These are phyloP conservation scores for Tinea trinotella DNA, from an alignment of 2,888 invertebrate species.

Conservation along the genomic window DNA sequence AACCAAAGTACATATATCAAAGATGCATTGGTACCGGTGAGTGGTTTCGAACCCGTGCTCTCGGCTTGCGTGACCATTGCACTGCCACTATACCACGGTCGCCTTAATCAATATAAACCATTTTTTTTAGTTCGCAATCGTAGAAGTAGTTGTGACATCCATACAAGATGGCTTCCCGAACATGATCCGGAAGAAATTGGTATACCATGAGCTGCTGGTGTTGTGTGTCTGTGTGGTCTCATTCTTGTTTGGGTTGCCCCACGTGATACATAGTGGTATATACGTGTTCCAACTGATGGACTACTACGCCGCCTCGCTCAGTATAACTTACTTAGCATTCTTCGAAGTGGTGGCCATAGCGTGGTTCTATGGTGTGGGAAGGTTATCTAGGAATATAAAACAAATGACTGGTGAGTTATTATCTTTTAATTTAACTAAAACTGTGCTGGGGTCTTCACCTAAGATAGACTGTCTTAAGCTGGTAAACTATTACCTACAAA, in stretches of 20 bases:
- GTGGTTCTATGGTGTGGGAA: conserved; percentile 91
- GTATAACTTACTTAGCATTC: conserved; percentile 93
- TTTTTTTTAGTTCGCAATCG: conserved; percentile 88
- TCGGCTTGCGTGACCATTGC: too few relatives aligned
- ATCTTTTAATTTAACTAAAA: background rate
- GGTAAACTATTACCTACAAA: too few relatives aligned
- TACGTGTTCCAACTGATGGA: conserved; percentile 94
- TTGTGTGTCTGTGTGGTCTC: conserved; percentile 86
- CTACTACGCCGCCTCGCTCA: conserved; percentile 93
- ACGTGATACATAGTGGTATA: conserved; percentile 92
- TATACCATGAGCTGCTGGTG: conserved; percentile 90
- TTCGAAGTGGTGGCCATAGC: conserved; percentile 93
- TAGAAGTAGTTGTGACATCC: conserved; percentile 94
- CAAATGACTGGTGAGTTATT: conserved; percentile 85
- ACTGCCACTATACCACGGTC: too few relatives aligned
- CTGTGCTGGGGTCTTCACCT: too few relatives aligned
- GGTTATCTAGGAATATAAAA: conserved; percentile 86
- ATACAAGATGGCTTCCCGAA: conserved; percentile 94
- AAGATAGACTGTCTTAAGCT: too few relatives aligned
- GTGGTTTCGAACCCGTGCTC: too few relatives aligned
- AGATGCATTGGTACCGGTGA: too few relatives aligned
- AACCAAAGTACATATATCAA: too few relatives aligned
- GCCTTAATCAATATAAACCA: too few relatives aligned
- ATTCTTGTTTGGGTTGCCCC: conserved; percentile 88
- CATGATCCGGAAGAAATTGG: conserved; percentile 85